Percentiles rank a stretch among this genome's conserved stretches.
Conservation (phyloP, 2,113 vertebrate species). For the Siniperca chuatsi region DNA sequence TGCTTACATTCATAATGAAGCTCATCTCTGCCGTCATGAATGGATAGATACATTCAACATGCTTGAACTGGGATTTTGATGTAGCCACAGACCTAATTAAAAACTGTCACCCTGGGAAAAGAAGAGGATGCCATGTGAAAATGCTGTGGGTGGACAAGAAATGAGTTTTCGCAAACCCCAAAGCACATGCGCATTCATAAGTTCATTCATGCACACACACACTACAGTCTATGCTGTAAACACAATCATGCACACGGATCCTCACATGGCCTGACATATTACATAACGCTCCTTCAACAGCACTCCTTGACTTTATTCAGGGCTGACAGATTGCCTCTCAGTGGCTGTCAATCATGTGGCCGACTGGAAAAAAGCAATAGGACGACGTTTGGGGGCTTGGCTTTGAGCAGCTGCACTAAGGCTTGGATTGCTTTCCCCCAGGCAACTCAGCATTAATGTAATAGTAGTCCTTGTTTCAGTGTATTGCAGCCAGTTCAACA, state of each 20-base stretch:
- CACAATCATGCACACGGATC: conserved; percentile 9
- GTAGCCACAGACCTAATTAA: conserved; percentile 62
- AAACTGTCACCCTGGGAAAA: conserved; percentile 44
- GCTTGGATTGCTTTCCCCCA: neutral
- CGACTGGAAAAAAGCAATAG: conserved; percentile 14
- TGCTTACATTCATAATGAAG: conserved; percentile 63
- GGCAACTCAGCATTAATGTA: conserved; percentile 4
- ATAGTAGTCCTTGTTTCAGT: neutral
- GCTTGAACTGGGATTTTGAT: conserved; percentile 41
- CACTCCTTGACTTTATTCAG: conserved; percentile 33
- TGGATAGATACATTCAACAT: conserved; percentile 67
- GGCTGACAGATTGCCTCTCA: conserved; percentile 33
- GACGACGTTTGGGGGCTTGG: neutral
- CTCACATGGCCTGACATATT: conserved; percentile 22
- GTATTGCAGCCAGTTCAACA: conserved; percentile 3
- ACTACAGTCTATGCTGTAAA: conserved; percentile 4
- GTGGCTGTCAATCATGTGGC: conserved; percentile 53
- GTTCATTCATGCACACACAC: neutral
- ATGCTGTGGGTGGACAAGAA: conserved; percentile 44
- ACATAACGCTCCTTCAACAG: conserved; percentile 35
- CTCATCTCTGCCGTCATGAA: conserved; percentile 46
- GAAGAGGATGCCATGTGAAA: conserved; percentile 36
- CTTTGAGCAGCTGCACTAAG: conserved; percentile 23
- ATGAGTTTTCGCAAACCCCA: conserved; percentile 26
- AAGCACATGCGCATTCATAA: conserved; percentile 9